phyloP scores from a whole-genome alignment of 2,888 invertebrate genomes.

The Atrina japonica region DNA sequence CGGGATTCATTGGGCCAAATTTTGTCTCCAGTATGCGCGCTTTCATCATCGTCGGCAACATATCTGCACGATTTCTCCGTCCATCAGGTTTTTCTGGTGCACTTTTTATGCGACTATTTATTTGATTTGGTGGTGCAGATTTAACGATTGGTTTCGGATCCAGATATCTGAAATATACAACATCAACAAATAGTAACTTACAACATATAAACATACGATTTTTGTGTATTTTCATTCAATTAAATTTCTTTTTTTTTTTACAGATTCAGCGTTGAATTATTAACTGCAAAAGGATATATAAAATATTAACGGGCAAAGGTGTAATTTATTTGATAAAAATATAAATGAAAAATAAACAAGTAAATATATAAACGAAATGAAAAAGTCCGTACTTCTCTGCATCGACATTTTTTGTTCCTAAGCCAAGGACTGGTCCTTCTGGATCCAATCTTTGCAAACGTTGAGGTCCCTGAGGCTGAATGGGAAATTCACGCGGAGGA shows the following conservation, averaged over 20 bases:
- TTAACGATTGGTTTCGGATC: constrained; percentile 24
- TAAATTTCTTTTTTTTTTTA: no score
- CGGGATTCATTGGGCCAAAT: constrained; percentile 57
- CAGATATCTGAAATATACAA: constrained; percentile 18
- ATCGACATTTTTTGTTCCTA: constrained; percentile 7
- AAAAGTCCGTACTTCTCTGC: constrained; percentile 31
- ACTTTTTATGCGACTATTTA: background rate
- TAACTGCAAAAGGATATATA: no score
- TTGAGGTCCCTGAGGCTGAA: constrained; percentile 31
- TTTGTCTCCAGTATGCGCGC: constrained; percentile 47
- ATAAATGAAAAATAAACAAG: no score
- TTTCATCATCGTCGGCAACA: background rate
- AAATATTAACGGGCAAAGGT: no score
- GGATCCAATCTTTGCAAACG: constrained; percentile 5
- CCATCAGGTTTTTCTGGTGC: background rate
- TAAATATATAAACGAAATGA: no score
- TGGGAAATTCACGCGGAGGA: constrained; percentile 26
- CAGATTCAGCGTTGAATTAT: no score
- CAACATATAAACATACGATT: no score
- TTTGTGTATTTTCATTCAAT: no score
- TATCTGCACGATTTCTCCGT: background rate
- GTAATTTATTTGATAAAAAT: no score
- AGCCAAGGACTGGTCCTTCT: constrained; percentile 24
- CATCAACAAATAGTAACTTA: no score
- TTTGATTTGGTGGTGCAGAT: constrained; percentile 11